Conservation (phyloP, 1,140 invertebrate genomes). For the Bombus affinis region DNA sequence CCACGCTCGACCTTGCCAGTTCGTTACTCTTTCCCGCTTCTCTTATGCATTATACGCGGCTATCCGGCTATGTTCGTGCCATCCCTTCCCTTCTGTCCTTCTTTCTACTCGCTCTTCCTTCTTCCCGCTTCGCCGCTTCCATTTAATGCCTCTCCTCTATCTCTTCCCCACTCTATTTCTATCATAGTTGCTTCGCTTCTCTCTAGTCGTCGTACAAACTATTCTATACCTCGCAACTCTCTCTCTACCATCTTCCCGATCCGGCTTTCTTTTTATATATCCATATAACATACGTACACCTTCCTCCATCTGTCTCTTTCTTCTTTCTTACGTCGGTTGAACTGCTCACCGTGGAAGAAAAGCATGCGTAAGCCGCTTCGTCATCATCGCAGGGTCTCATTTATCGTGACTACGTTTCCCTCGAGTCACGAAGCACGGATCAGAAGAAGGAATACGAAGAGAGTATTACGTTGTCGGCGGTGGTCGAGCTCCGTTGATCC, state of each 20-base stretch:
- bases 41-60: constrained; percentile 74
- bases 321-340: constrained; percentile 1
- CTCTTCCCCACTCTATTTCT: constrained; percentile 47
- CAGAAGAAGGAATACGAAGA: constrained; percentile 15
- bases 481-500: neutral
- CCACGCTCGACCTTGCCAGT: constrained; percentile 82
- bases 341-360: neutral
- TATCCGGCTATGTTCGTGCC: constrained; percentile 67
- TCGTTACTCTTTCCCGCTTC: constrained; percentile 80
- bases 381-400: constrained; percentile 69
- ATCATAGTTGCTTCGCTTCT: constrained; percentile 19
- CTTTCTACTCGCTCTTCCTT: neutral
- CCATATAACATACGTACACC: constrained; percentile 4
- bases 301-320: constrained; percentile 50
- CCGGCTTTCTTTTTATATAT: constrained; percentile 57
- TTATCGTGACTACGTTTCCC: constrained; percentile 48
- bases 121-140: constrained; percentile 6
- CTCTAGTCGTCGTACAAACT: neutral
- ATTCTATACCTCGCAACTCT: neutral
- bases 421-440: neutral
- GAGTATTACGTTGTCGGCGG: neutral
- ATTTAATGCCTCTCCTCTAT: constrained; percentile 27
- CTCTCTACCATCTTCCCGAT: constrained; percentile 54
- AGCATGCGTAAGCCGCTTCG: constrained; percentile 53
- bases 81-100: constrained; percentile 13